A percentile compares a stretch with the other conserved stretches of the same genome.
These are phyloP conservation scores for Perizoma flavofasciatum DNA, from an alignment of 2,888 invertebrate species.

Conservation along the genomic window DNA sequence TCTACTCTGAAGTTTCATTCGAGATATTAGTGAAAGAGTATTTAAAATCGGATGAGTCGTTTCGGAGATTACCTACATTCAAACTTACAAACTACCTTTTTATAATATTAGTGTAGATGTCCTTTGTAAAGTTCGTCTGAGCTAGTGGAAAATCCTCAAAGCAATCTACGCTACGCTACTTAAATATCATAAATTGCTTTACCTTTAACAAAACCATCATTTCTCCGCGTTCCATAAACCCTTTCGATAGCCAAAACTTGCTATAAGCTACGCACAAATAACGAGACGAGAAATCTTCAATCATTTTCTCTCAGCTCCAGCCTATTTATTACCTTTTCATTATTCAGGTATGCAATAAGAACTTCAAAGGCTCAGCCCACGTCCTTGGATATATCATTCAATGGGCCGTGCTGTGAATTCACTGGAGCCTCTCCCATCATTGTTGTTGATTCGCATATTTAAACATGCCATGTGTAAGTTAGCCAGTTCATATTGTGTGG, in stretches of 20 bases:
- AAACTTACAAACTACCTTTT: too few species aligned
- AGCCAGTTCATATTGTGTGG: conserved; percentile 14
- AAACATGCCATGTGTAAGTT: conserved; percentile 14
- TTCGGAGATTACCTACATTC: too few species aligned
- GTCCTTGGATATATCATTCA: conserved; percentile 33
- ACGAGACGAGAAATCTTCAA: conserved; percentile 15
- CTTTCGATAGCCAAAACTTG: conserved; percentile 13
- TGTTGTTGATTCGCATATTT: conserved; percentile 30
- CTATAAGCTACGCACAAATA: conserved; percentile 11
- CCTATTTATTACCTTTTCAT: conserved; percentile 27
- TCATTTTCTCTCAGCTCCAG: conserved; percentile 13
- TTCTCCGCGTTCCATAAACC: conserved; percentile 8
- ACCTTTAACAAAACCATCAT: not conserved
- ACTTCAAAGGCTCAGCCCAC: conserved; percentile 29
- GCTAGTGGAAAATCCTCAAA: too few species aligned
- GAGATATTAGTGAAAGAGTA: too few species aligned
- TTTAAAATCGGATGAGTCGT: too few species aligned
- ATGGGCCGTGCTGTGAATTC: conserved; percentile 33
- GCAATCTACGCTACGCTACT: too few species aligned
- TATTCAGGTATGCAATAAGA: conserved; percentile 25
- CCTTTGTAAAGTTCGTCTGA: too few species aligned
- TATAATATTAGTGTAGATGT: too few species aligned
- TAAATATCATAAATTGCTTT: too few species aligned
- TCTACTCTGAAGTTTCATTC: too few species aligned
- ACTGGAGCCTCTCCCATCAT: conserved; percentile 34